Percentiles rank a stretch among this genome's conserved stretches.
Evolutionary conservation across 1,140 invertebrate species (phyloP).

Genomic region (Cherax destructor): DNA sequence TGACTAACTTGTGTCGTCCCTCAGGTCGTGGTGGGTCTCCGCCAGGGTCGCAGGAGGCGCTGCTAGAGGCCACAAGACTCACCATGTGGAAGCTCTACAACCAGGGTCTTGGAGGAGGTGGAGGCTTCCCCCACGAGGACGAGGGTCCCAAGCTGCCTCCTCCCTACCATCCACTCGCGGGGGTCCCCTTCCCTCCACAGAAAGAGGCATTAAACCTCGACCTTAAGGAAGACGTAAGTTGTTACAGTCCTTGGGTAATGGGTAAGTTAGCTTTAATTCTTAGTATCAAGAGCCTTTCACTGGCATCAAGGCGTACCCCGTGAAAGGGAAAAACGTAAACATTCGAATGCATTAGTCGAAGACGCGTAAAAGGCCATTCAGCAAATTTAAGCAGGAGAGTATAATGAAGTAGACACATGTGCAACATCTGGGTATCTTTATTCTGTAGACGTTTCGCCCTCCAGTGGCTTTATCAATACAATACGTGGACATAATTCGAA

Average conservation of each 20-base stretch:
- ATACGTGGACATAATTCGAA: too few relatives aligned
- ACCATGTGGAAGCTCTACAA: constrained; percentile 89
- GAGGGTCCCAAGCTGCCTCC: constrained; percentile 74
- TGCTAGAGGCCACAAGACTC: constrained; percentile 84
- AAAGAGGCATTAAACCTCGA: constrained; percentile 81
- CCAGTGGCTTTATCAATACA: too few relatives aligned
- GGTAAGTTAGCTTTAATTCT: too few relatives aligned
- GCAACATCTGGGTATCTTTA: too few relatives aligned
- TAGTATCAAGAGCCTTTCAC: too few relatives aligned
- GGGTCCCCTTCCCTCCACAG: constrained; percentile 75
- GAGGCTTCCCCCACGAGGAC: constrained; percentile 78
- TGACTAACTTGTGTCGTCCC: not conserved
- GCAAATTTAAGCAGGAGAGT: too few relatives aligned
- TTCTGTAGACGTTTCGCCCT: too few relatives aligned
- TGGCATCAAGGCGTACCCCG: too few relatives aligned
- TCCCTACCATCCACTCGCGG: constrained; percentile 75
- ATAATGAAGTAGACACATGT: too few relatives aligned
- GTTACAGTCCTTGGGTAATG: not conserved
- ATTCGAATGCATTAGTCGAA: too few relatives aligned
- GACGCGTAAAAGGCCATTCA: too few relatives aligned
- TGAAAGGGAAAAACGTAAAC: too few relatives aligned
- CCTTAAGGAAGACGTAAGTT: constrained; percentile 74
- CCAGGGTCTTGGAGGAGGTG: constrained; percentile 56
- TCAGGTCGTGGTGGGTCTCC: constrained; percentile 74
- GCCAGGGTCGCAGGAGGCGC: constrained; percentile 77